Percentiles rank a stretch among this genome's conserved stretches.
Evolutionary conservation across 2,113 vertebrate species (phyloP).

Genomic region (Gyps fulvus): DNA sequence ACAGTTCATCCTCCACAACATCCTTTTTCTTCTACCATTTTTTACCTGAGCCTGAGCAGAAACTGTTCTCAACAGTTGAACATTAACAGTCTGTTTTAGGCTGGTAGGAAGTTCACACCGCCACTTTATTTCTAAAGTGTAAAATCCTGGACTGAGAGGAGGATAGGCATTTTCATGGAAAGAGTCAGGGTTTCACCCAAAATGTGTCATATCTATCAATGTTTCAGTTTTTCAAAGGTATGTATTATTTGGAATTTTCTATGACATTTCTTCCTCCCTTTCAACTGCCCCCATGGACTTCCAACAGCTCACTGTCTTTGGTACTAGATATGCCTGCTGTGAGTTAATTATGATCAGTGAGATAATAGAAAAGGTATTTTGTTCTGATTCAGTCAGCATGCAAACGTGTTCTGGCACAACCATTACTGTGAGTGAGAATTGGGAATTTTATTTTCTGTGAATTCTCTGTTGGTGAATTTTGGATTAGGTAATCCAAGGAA

Average conservation of each 20-base stretch:
- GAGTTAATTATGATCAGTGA: neutral
- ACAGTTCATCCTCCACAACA: neutral
- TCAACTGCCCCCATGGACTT: neutral
- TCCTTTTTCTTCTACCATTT: neutral
- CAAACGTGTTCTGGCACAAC: neutral
- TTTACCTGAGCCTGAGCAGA: neutral
- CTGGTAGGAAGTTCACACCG: neutral
- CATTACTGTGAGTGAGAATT: neutral
- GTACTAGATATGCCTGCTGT: neutral
- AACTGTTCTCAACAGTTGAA: neutral
- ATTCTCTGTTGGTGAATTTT: neutral
- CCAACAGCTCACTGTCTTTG: neutral
- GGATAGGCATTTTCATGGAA: neutral
- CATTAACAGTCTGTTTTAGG: neutral
- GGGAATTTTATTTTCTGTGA: neutral
- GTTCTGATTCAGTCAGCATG: neutral
- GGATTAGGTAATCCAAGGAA: neutral
- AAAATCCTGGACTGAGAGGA: neutral
- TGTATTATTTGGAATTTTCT: neutral
- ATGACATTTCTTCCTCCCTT: neutral
- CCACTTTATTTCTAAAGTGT: neutral
- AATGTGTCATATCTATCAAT: neutral
- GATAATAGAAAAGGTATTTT: neutral
- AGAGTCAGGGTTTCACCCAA: neutral
- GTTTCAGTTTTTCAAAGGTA: neutral